Percentiles rank a stretch among this genome's conserved stretches.
Conservation (phyloP, 2,113 vertebrate species). For the Microcebus jonahi region DNA sequence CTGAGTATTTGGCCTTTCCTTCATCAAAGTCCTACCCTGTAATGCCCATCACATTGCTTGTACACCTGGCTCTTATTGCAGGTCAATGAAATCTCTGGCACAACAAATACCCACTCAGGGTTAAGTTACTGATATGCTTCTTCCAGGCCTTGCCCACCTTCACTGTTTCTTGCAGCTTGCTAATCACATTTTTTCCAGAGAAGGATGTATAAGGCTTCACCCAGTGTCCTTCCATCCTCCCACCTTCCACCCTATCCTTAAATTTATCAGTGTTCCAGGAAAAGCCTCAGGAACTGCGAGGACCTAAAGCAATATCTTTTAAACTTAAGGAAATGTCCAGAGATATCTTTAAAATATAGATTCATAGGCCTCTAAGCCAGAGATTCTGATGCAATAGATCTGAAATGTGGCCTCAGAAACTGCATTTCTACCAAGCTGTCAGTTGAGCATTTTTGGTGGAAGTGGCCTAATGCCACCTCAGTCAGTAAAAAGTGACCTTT, state of each 20-base stretch:
- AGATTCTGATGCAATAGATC: neutral
- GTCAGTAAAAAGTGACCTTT: constrained; percentile 47
- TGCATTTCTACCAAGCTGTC: neutral
- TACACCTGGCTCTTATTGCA: neutral
- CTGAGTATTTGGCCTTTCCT: neutral
- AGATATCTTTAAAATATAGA: neutral
- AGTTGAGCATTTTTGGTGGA: neutral
- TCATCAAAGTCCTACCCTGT: neutral
- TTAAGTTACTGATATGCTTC: neutral
- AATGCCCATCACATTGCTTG: too few species aligned
- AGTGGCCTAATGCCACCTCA: neutral
- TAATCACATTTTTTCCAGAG: neutral
- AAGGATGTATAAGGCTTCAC: neutral
- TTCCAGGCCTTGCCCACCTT: neutral
- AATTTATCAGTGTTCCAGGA: neutral
- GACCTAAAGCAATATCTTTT: neutral
- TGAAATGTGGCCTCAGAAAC: neutral
- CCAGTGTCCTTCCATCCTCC: neutral
- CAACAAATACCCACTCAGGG: neutral
- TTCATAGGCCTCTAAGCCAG: neutral
- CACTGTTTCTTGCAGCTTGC: neutral
- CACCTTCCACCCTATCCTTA: neutral
- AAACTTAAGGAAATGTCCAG: neutral
- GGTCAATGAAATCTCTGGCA: neutral
- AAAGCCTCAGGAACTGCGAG: neutral